phyloP scores from a whole-genome alignment of 2,797 vertebrate genomes.

The Gymnoscopelus microlampas region DNA sequence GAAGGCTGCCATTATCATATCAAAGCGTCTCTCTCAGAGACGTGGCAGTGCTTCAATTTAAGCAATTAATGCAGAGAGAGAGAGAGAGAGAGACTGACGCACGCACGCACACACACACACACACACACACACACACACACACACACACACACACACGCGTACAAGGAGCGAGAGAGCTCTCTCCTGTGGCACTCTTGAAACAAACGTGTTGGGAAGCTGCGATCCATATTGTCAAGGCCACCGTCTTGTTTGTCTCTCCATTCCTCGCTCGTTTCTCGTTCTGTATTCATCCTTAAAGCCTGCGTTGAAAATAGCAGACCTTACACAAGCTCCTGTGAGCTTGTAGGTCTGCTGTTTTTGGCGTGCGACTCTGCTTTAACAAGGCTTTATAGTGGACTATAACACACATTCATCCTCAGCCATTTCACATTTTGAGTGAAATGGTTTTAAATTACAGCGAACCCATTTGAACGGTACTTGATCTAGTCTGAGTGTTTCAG shows the following conservation, averaged over 20 bases:
- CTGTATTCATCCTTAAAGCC: constrained; percentile 18
- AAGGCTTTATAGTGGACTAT: constrained; percentile 9
- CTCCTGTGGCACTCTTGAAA: constrained; percentile 59
- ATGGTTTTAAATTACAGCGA: background rate
- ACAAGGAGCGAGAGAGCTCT: constrained; percentile 15
- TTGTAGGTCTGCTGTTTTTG: too few relatives aligned
- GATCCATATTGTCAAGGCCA: constrained; percentile 74
- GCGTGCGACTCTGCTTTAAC: too few relatives aligned
- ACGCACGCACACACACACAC: constrained; percentile 68
- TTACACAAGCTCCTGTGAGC: too few relatives aligned
- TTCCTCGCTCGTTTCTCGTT: background rate
- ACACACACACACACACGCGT: constrained; percentile 38
- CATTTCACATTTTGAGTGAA: constrained; percentile 47
- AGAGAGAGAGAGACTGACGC: constrained; percentile 58
- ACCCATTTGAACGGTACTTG: too few relatives aligned
- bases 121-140: constrained; percentile 30
- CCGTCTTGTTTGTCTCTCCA: constrained; percentile 45
- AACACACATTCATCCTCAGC: constrained; percentile 7
- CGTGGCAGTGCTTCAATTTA: constrained; percentile 99
- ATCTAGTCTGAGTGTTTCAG: too few relatives aligned
- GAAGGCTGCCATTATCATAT: constrained; percentile 99
- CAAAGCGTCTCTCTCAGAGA: constrained; percentile 99
- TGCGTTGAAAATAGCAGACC: too few relatives aligned
- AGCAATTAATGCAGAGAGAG: constrained; percentile 99
- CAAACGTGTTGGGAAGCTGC: constrained; percentile 68